Conservation (phyloP, 2,797 vertebrate species). For the Lepus oiostolus region DNA sequence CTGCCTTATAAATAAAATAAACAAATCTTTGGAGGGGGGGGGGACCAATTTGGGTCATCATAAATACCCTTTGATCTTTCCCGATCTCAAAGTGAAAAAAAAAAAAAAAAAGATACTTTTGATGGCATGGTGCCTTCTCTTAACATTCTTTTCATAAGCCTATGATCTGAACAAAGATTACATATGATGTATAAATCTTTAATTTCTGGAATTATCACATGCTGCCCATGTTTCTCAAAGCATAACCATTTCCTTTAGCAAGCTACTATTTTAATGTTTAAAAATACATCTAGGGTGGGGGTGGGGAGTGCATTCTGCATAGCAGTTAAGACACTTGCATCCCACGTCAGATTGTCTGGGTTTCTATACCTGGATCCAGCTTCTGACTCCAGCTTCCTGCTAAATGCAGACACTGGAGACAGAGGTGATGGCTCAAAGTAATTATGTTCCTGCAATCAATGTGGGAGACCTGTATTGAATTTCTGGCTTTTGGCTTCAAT, state of each 20-base stretch:
- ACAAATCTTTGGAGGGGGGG: too few species aligned
- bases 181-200: not conserved
- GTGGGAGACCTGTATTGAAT: too few species aligned
- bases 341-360: too few species aligned
- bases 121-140: not conserved
- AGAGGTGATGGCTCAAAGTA: too few species aligned
- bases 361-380: too few species aligned
- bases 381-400: too few species aligned
- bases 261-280: not conserved
- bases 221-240: not conserved
- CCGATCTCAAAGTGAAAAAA: not conserved
- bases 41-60: not conserved
- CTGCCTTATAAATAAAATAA: too few species aligned
- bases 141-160: not conserved
- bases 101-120: not conserved
- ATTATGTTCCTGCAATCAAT: too few species aligned
- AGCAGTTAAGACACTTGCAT: too few species aligned
- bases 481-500: too few species aligned
- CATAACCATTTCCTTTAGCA: not conserved
- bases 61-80: not conserved
- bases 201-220: not conserved
- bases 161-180: constrained; percentile 7
- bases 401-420: too few species aligned
- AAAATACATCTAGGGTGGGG: not conserved
- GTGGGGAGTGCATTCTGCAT: too few species aligned